Base-by-base conservation (phyloP, 2,113 vertebrate species). In the Platysternon megacephalum region DNA sequence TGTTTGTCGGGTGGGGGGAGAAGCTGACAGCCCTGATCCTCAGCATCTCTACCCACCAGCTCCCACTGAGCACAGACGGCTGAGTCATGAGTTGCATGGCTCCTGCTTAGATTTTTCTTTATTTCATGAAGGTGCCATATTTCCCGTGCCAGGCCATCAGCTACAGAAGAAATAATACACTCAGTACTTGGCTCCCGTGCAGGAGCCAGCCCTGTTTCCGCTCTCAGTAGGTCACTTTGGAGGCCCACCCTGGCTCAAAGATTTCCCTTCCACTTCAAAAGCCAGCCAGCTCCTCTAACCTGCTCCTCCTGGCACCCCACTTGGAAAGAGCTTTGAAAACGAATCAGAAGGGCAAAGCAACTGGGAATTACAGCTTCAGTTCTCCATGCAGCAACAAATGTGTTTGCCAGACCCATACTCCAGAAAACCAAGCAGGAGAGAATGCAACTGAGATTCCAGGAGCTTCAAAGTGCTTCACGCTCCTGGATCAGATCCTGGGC, bases 231-330 rank as follows among this genome's bases (percentile, higher is more conserved):
- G n/a, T 24, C 19, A 22, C 22, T 74, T 42, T 44, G 22, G 21
- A 42, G 72, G 24, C 39, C n/a, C 22, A n/a, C 4, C 11, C 53
- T 80, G 52, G 52, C n/a, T 26, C 52, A 90, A 0, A 8, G 74
- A 5, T 22, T 72, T 19, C 58, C 87, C 53, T 61, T 68, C 49
- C 82, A 48, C 42, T 39, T 42, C 39, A 42, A 88, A 81, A 17
- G 24, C 51, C 88, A 88, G 94, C 93, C 7, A 1, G 68, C 26
- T 2, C 19, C 28, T 44, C 78, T 2, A 0, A 13, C 28, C 12
- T 83, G 93, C 11, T 0, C 32, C 8, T 0, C 0, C 22, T 0
- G 51, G 83, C 48, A 86, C 49, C 85, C 68, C 0, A 0, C 56
- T 82, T 0, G 16, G 92, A 91, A 74, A 87, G 42, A 0, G 88